These are phyloP conservation scores for Cuniculus paca DNA, from an alignment of 2,797 vertebrate genomes.

Conservation along the genomic window DNA sequence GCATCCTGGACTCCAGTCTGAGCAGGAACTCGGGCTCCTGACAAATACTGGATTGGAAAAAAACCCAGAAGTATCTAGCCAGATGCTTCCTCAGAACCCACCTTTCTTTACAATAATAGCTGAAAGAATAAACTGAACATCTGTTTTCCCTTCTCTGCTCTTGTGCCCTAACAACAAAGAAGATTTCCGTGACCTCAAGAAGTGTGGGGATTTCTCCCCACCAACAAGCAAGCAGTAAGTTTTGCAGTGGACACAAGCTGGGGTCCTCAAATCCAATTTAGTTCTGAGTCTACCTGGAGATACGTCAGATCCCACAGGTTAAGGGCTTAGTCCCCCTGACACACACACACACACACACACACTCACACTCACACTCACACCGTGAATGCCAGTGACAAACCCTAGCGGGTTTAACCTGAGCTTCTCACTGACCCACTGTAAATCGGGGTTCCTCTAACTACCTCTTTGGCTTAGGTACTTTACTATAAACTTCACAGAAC, in stretches of 20 bases:
- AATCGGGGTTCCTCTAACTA: not conserved
- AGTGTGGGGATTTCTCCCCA: not conserved
- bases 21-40: not conserved
- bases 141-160: not conserved
- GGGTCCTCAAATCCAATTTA: not conserved
- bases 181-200: not conserved
- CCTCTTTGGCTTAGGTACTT: not conserved
- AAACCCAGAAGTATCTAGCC: not conserved
- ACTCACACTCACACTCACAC: not conserved
- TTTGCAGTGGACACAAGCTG: not conserved
- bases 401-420: not conserved
- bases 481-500: not conserved
- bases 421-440: not conserved
- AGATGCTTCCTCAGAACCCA: not conserved
- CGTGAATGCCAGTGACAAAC: no score
- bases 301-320: no score
- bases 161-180: not conserved
- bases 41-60: not conserved
- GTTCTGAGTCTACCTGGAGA: not conserved
- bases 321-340: not conserved
- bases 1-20: not conserved
- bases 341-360: not conserved
- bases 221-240: no score
- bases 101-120: not conserved
- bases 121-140: not conserved